phyloP scores from a whole-genome alignment of 1,140 invertebrate species.

The Onthophagus taurus region DNA sequence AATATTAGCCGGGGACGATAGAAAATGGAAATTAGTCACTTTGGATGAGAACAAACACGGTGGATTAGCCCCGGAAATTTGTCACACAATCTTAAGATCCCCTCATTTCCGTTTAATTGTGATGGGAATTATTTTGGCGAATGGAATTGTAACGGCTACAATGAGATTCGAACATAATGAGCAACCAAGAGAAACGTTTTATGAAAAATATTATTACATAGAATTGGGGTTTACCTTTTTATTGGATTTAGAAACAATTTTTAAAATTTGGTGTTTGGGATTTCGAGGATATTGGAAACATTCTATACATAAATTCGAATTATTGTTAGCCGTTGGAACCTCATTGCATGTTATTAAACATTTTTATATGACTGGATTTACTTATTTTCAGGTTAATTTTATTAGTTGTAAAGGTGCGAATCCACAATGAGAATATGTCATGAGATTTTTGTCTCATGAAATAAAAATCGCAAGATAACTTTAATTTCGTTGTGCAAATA shows the following conservation, averaged over 20 bases:
- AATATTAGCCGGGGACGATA: slow-evolving; percentile 83
- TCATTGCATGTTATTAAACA: slow-evolving; percentile 87
- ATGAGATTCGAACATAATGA: slow-evolving; percentile 93
- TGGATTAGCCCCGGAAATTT: slow-evolving; percentile 76
- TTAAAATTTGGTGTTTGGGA: slow-evolving; percentile 97
- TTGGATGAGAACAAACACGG: slow-evolving; percentile 92
- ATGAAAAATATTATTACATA: slow-evolving; percentile 89
- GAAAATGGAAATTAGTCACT: slow-evolving; percentile 88
- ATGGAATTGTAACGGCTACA: slow-evolving; percentile 92
- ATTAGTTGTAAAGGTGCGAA: no score
- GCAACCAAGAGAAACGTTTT: slow-evolving; percentile 67
- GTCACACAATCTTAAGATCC: slow-evolving; percentile 82
- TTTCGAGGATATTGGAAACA: slow-evolving; percentile 90
- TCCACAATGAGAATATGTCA: no score
- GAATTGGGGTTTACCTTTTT: slow-evolving; percentile 94
- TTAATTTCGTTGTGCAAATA: no score
- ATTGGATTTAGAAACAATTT: slow-evolving; percentile 88
- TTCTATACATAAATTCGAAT: slow-evolving; percentile 97
- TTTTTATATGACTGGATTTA: slow-evolving; percentile 86
- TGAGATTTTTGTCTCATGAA: no score
- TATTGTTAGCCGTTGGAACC: slow-evolving; percentile 89
- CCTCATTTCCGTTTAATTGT: slow-evolving; percentile 87
- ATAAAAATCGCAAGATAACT: no score
- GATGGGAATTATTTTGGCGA: slow-evolving; percentile 89
- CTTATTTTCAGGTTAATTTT: slow-evolving; percentile 83